Evolutionary conservation across 2,888 invertebrate species (phyloP).

Genomic region (Asteroscopus sphinx): DNA sequence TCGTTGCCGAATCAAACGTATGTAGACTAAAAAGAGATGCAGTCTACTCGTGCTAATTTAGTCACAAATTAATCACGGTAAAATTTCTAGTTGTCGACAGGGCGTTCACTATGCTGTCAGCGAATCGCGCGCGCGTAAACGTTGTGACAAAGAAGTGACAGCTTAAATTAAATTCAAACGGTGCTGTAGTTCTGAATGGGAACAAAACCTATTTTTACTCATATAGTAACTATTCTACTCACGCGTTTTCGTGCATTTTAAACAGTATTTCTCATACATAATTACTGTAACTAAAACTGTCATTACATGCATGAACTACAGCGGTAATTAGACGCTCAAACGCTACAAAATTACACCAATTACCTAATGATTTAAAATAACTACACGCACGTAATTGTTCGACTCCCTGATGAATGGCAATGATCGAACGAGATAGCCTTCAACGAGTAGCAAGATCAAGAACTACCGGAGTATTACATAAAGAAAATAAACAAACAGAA

Average conservation of each 20-base stretch:
- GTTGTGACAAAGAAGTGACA: too few relatives aligned
- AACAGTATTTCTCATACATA: slow-evolving; percentile 10
- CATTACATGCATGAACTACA: slow-evolving; percentile 26
- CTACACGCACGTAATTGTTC: slow-evolving; percentile 1
- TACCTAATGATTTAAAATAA: slow-evolving; percentile 13
- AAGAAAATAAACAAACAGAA: slow-evolving; percentile 49
- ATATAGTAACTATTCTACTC: not conserved
- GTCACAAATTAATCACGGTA: too few relatives aligned
- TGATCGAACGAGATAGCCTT: slow-evolving; percentile 32
- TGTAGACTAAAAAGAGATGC: too few relatives aligned
- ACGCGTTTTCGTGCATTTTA: not conserved
- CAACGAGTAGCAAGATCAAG: slow-evolving; percentile 56
- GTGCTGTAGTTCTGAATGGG: not conserved
- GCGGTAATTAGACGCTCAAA: slow-evolving; percentile 26
- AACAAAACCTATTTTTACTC: too few relatives aligned
- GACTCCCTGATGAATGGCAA: slow-evolving; percentile 8
- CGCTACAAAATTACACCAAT: slow-evolving; percentile 15
- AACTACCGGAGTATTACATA: slow-evolving; percentile 45
- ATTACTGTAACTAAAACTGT: slow-evolving; percentile 16
- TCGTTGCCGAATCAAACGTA: too few relatives aligned
- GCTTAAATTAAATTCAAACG: not conserved
- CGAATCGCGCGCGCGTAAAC: too few relatives aligned
- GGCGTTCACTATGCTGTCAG: too few relatives aligned
- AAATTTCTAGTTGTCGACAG: too few relatives aligned
- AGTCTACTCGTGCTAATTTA: too few relatives aligned